Evolutionary conservation across 2,113 vertebrate genomes (phyloP), one percentile per base, ranked within the genome.

Genomic region (Scalopus aquaticus): DNA sequence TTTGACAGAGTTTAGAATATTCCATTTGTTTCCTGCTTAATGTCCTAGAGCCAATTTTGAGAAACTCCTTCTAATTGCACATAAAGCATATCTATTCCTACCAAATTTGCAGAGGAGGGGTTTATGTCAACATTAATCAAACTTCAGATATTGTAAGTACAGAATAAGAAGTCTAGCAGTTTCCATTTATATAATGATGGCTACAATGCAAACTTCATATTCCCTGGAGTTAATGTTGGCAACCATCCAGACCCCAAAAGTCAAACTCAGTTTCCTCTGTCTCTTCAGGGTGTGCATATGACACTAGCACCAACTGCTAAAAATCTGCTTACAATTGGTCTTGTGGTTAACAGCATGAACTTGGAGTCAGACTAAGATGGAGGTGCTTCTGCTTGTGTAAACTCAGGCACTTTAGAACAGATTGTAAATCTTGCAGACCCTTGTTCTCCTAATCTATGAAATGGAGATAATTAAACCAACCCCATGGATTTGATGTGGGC

Each of bases 381-480:
- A 70, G 37, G 37, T 42, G 12, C 39, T 30, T 91, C 30, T 77
- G 5, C 44, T 24, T 69, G 35, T 64, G 19, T 51, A 80, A 49
- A 11, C 91, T 88, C 6, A 22, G 35, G 20, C n/a, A 72, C 51
- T 22, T 64, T 64, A 77, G 9, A 72, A 84, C 54, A 69, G 17
- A 26, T 65, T 51, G 42, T 83, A 79, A 37, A 65, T 88, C 16
- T 79, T 82, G 19, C 4, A 65, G 56, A 82, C 16, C 20, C 30
- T 81, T 35, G 8, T 22, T 73, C 74, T 96, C 26, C 65, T 83
- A 56, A 49, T 73, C 62, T 82, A 39, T 65, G 32, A 88, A 78
- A 60, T 72, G 35, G 54, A 90, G 20, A 62, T 84, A 82, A 83
- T 88, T 83, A 95, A 88, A 58, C 24, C 46, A 79, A 79, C 24